phyloP scores from a whole-genome alignment of 2,113 vertebrate genomes.

The Ceyx melanurus region DNA sequence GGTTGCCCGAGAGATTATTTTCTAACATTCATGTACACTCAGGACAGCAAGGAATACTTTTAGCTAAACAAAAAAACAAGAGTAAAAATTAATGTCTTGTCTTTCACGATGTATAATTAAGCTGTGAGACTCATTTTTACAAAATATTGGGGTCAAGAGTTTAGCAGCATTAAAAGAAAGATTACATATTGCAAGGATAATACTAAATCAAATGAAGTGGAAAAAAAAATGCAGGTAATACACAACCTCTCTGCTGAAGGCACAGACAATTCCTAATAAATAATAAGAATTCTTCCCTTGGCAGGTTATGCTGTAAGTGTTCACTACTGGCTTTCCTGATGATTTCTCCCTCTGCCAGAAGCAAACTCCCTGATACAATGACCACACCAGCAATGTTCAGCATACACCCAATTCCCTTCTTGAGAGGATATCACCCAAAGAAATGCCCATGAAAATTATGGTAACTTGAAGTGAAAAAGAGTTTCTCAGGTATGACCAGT shows the following conservation, averaged over 20 bases:
- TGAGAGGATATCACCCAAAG: background rate
- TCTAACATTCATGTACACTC: background rate
- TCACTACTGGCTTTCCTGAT: background rate
- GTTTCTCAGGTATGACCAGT: background rate
- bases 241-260: background rate
- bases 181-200: background rate
- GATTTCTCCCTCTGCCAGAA: background rate
- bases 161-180: background rate
- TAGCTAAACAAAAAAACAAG: background rate
- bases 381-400: background rate
- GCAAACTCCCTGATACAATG: background rate
- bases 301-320: background rate
- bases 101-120: constrained; percentile 21
- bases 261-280: background rate
- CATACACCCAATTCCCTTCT: fast-evolving
- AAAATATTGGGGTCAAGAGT: constrained; percentile 22
- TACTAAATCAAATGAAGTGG: background rate
- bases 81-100: background rate
- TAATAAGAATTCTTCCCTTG: background rate
- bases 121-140: background rate
- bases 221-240: background rate
- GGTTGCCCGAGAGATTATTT: background rate
- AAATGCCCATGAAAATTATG: background rate
- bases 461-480: background rate
- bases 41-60: background rate